These are phyloP conservation scores for Temnopleurus reevesii DNA, from an alignment of 53 echinoderm and acorn worm species.

Conservation along the genomic window DNA sequence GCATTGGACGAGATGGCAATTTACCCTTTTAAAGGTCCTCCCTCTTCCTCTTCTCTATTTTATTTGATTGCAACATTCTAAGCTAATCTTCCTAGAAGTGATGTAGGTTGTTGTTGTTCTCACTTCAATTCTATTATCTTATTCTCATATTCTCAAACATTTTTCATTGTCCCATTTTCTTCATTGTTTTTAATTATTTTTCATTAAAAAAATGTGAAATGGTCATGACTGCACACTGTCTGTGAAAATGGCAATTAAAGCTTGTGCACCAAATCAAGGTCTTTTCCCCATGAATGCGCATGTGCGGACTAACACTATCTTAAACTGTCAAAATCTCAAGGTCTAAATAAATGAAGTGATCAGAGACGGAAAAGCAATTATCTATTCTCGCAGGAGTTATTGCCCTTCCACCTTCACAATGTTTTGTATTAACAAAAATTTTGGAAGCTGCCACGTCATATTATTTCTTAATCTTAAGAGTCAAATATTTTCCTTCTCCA, in stretches of 20 bases:
- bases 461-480: neutral
- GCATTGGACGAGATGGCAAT: too few species aligned
- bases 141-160: neutral
- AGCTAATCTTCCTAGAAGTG: too few species aligned
- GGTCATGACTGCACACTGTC: neutral
- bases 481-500: too few species aligned
- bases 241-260: neutral
- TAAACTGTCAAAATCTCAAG: too few species aligned
- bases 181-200: neutral
- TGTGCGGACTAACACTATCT: too few species aligned
- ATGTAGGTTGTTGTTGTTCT: neutral
- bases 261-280: slow-evolving; percentile 8
- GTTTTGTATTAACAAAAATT: too few species aligned
- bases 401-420: too few species aligned
- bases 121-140: neutral
- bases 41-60: too few species aligned
- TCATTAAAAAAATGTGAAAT: neutral
- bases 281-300: neutral
- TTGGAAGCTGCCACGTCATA: too few species aligned
- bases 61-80: too few species aligned
- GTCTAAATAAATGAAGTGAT: too few species aligned
- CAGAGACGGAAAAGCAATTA: neutral
- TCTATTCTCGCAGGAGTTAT: neutral
- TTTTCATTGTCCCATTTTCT: neutral
- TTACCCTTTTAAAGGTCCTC: too few species aligned